These are phyloP conservation scores for Malurus alboscapulatus DNA, from an alignment of 2,113 vertebrate species.

Conservation along the genomic window DNA sequence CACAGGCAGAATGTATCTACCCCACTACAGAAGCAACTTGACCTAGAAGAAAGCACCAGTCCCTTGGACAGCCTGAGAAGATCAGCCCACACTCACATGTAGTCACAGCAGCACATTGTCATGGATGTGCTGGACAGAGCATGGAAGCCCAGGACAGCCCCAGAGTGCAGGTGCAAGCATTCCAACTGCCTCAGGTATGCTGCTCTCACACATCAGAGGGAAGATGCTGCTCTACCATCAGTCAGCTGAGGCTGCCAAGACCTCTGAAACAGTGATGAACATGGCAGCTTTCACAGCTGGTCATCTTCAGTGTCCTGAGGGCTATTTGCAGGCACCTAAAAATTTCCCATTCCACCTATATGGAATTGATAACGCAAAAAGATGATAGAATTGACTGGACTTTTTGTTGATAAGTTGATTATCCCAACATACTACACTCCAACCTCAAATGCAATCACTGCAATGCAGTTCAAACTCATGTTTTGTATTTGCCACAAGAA, in stretches of 20 bases:
- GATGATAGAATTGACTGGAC: not conserved
- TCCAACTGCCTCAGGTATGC: not conserved
- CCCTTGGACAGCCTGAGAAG: not conserved
- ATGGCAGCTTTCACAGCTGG: fast-evolving
- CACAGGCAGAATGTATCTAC: not conserved
- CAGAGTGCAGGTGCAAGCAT: not conserved
- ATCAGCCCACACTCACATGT: fast-evolving
- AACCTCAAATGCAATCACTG: not conserved
- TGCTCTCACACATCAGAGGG: not conserved
- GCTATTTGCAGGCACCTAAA: not conserved
- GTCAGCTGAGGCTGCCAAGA: not conserved
- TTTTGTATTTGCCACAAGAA: not conserved
- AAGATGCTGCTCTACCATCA: not conserved
- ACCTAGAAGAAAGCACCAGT: not conserved
- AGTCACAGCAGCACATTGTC: fast-evolving
- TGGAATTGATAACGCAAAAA: not conserved
- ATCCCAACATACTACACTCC: not conserved
- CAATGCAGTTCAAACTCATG: not conserved
- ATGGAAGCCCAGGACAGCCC: fast-evolving
- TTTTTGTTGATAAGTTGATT: not conserved
- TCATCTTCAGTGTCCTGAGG: not conserved
- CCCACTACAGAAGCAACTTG: not conserved
- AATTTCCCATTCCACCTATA: not conserved
- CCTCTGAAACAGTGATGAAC: fast-evolving
- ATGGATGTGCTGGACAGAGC: fast-evolving